These are phyloP conservation scores for Cyclargus thomasi DNA, from an alignment of 1,140 invertebrate genomes.

Conservation along the genomic window DNA sequence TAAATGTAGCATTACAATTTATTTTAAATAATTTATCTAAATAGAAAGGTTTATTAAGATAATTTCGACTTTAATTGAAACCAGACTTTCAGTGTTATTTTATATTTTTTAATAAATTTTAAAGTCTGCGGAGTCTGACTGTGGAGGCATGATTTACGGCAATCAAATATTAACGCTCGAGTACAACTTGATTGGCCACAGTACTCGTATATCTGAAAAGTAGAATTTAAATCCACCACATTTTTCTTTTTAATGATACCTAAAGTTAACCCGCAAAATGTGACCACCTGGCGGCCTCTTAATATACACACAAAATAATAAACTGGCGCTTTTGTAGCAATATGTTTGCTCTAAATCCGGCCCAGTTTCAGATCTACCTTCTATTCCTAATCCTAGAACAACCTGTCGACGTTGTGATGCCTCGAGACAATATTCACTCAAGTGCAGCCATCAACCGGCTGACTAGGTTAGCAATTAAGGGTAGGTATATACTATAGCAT, in stretches of 20 bases:
- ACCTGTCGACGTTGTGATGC: not conserved
- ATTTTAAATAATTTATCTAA: too few species aligned
- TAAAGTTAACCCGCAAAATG: too few species aligned
- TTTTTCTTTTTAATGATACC: too few species aligned
- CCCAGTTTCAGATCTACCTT: not conserved
- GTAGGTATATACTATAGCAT: not conserved
- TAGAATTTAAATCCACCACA: not conserved
- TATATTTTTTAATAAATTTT: not conserved
- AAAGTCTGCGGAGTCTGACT: too few species aligned
- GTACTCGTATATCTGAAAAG: not conserved
- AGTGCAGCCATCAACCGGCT: not conserved
- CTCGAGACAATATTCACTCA: not conserved
- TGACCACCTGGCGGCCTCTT: not conserved
- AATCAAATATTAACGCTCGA: not conserved
- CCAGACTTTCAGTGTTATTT: not conserved
- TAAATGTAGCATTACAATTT: too few species aligned
- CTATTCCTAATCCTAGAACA: not conserved
- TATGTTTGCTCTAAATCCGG: not conserved
- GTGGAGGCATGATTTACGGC: not conserved
- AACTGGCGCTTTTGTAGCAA: not conserved
- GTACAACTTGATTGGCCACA: not conserved
- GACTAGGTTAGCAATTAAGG: constrained; percentile 2
- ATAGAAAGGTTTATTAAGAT: not conserved
- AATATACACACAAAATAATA: too few species aligned
- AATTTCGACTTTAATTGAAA: not conserved